Base-by-base conservation (phyloP, 2,888 invertebrate species). In the Muschampia plurimacula region DNA sequence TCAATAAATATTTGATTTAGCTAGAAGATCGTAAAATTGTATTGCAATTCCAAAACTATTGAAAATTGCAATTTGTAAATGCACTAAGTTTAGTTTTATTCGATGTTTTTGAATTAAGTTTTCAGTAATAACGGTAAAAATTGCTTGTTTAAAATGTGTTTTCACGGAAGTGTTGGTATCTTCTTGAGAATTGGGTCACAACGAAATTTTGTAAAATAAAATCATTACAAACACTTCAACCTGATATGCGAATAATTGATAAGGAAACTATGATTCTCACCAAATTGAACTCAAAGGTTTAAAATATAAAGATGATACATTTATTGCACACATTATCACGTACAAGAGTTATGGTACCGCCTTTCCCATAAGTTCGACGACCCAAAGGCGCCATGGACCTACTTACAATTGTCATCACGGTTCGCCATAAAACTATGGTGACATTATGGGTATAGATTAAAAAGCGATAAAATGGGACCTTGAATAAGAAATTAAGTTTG, bases 391-490 rank as follows among this genome's bases (percentile, higher is more conserved):
- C 86, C 84, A 67, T 79, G 64, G 73, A 74, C 75, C 75, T 74
- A 74, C 77, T 84, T 81, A 74, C 65, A 62, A 85, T 81, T 80
- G 79, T 75, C 74, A 77, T 81, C 87, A 85, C 87, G 85, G 69
- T 77, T 67, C 69, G 75, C 79, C 79, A 82, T 81, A 81, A 81
- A 84, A 80, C 76, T 72, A 76, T 77, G 77, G 77, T 79, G 83
- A 82, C 85, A 83, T 80, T 78, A 81, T 81, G 77, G 76, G 84
- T 83, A 84, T 85, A 84, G 85, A 86, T 88, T 89, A 87, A 84
- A 85, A 83, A 78, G 74, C 82, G 80, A 84, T 90, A 86, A 89
- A 89, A 83, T 74, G 71, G 78, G 86, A 81, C 90, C 88, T 89
- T 90, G 87, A 79, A 75, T 77, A 67, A 55, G 52, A 5, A 65